phyloP scores from a whole-genome alignment of 1,140 invertebrate genomes.

The Caenorhabditis brenneri region DNA sequence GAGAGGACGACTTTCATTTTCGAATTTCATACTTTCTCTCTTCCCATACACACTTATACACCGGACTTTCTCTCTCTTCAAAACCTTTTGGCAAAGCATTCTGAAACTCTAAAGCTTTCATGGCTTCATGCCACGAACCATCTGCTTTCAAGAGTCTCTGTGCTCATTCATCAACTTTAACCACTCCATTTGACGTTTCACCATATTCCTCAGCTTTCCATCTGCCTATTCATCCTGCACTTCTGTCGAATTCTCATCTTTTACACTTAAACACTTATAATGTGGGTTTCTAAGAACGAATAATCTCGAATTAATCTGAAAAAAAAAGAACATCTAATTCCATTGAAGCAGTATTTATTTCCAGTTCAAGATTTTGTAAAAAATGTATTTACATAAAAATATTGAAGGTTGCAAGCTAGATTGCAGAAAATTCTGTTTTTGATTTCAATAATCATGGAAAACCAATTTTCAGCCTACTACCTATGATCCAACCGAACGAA shows the following conservation, averaged over 20 bases:
- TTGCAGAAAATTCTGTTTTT: background rate
- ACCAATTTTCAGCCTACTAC: background rate
- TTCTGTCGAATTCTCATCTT: slow-evolving; percentile 4
- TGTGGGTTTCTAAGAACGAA: no score
- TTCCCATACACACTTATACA: slow-evolving; percentile 36
- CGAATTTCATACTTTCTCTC: slow-evolving; percentile 42
- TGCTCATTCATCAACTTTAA: slow-evolving; percentile 34
- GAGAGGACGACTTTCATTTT: slow-evolving; percentile 42
- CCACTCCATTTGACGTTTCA: background rate
- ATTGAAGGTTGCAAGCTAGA: background rate
- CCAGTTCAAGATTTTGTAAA: no score
- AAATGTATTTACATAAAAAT: no score
- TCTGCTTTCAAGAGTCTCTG: slow-evolving; percentile 23
- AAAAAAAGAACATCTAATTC: no score
- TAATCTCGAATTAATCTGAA: no score
- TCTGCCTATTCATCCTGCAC: slow-evolving; percentile 13
- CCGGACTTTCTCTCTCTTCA: slow-evolving; percentile 29
- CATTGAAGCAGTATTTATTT: no score
- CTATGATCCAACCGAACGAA: background rate
- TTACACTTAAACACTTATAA: slow-evolving; percentile 17
- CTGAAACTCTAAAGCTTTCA: slow-evolving; percentile 11
- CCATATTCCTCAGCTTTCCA: slow-evolving; percentile 13
- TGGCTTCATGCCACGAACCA: slow-evolving; percentile 33
- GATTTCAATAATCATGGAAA: background rate
- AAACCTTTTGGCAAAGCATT: slow-evolving; percentile 1